phyloP scores from a whole-genome alignment of 2,888 invertebrate species.

The Byasa hedistus region DNA sequence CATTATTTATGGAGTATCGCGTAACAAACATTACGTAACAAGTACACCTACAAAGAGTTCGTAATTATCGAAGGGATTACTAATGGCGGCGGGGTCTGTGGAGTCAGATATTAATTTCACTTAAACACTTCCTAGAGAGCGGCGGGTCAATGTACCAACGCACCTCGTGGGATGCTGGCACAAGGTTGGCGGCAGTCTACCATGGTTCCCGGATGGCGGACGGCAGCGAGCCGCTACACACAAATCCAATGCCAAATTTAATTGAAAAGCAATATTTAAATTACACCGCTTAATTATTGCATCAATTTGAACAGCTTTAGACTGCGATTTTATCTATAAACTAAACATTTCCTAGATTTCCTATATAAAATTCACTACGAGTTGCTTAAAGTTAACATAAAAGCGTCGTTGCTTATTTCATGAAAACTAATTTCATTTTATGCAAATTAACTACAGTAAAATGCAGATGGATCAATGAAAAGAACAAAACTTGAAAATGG shows the following conservation, averaged over 20 bases:
- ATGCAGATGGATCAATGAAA: neutral
- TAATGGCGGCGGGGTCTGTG: constrained; percentile 23
- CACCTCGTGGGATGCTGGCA: constrained; percentile 64
- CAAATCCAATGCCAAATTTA: constrained; percentile 35
- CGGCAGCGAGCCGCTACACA: constrained; percentile 23
- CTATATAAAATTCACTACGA: too few relatives aligned
- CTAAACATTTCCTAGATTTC: too few relatives aligned
- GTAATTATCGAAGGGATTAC: constrained; percentile 28
- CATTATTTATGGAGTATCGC: neutral
- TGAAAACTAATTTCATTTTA: neutral
- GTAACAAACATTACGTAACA: constrained; percentile 2
- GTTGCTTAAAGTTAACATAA: too few relatives aligned
- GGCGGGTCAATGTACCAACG: constrained; percentile 56
- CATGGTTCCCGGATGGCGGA: constrained; percentile 53
- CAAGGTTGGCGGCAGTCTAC: constrained; percentile 39
- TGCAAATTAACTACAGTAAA: neutral
- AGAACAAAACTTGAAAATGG: neutral
- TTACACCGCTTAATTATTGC: neutral
- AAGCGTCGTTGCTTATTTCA: too few relatives aligned
- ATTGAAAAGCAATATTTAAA: constrained; percentile 9
- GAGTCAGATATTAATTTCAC: constrained; percentile 57
- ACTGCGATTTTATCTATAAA: neutral
- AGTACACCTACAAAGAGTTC: constrained; percentile 1
- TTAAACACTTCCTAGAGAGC: constrained; percentile 59
- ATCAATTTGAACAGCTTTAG: neutral